A percentile compares a stretch with the other conserved stretches of the same genome.
Conservation (phyloP, 2,888 invertebrate genomes). For the Uloborus plumipes region DNA sequence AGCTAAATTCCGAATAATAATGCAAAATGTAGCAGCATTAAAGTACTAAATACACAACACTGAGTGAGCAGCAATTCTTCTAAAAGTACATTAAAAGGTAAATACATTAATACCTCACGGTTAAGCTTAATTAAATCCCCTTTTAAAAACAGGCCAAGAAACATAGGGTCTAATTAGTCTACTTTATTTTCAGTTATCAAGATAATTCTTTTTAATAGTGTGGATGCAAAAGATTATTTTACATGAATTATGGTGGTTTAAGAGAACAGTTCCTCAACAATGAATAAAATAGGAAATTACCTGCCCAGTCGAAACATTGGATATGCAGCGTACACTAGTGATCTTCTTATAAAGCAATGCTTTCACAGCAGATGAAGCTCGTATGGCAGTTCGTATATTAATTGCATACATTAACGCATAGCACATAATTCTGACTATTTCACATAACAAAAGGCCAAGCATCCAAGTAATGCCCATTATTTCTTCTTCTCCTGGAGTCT, state of each 20-base stretch:
- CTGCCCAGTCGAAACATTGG: slow-evolving; percentile 74
- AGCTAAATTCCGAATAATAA: too few species aligned
- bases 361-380: slow-evolving; percentile 67
- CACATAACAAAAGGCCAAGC: slow-evolving; percentile 72
- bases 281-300: slow-evolving; percentile 68
- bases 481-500: slow-evolving; percentile 71
- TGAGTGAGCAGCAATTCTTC: too few species aligned
- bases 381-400: slow-evolving; percentile 73
- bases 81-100: too few species aligned
- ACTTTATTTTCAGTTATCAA: too few species aligned
- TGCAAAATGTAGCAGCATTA: too few species aligned
- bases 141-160: too few species aligned
- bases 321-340: slow-evolving; percentile 71
- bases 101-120: too few species aligned
- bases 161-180: too few species aligned
- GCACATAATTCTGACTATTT: slow-evolving; percentile 73
- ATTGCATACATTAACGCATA: slow-evolving; percentile 74
- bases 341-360: slow-evolving; percentile 73
- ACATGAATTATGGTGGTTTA: background rate
- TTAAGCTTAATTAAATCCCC: too few species aligned
- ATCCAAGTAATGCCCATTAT: slow-evolving; percentile 74
- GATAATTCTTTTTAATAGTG: too few species aligned
- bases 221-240: slow-evolving; percentile 11
- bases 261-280: background rate
- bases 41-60: too few species aligned